Evolutionary conservation across 2,888 invertebrate species (phyloP).

Genomic region (Nomada fabriciana): DNA sequence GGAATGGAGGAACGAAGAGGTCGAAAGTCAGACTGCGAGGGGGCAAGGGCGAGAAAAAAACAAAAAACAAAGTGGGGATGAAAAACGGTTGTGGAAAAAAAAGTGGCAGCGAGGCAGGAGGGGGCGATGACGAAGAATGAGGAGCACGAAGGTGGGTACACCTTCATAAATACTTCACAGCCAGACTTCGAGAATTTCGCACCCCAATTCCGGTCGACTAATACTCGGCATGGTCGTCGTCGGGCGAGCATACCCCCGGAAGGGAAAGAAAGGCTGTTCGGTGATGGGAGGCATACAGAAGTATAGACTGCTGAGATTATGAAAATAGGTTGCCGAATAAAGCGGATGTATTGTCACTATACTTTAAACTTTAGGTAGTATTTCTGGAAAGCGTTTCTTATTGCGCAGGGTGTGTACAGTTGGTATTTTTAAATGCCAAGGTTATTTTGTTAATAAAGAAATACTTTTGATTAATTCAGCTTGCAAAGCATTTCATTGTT

Average conservation of each 20-base stretch:
- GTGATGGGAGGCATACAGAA: constrained; percentile 60
- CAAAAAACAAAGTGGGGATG: not conserved
- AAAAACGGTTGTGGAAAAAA: constrained; percentile 32
- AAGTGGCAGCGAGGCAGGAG: constrained; percentile 44
- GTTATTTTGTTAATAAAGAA: no score
- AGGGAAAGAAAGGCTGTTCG: constrained; percentile 53
- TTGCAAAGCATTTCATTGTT: not conserved
- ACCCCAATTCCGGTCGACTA: constrained; percentile 74
- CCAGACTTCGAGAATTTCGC: constrained; percentile 78
- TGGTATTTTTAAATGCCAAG: no score
- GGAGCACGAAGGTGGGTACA: constrained; percentile 55
- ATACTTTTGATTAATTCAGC: no score
- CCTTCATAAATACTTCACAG: constrained; percentile 81
- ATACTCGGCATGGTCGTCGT: constrained; percentile 59
- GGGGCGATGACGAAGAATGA: constrained; percentile 54
- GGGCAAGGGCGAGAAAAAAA: not conserved
- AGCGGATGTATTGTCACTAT: constrained; percentile 11
- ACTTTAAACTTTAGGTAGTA: no score
- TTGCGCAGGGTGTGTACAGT: no score
- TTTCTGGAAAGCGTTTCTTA: no score
- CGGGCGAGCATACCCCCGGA: constrained; percentile 41
- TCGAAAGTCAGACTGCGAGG: constrained; percentile 38
- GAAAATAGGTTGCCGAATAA: constrained; percentile 34
- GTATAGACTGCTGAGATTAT: constrained; percentile 49
- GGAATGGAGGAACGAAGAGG: constrained; percentile 11